phyloP scores from a whole-genome alignment of 2,113 vertebrate genomes.

The Osmerus eperlanus region DNA sequence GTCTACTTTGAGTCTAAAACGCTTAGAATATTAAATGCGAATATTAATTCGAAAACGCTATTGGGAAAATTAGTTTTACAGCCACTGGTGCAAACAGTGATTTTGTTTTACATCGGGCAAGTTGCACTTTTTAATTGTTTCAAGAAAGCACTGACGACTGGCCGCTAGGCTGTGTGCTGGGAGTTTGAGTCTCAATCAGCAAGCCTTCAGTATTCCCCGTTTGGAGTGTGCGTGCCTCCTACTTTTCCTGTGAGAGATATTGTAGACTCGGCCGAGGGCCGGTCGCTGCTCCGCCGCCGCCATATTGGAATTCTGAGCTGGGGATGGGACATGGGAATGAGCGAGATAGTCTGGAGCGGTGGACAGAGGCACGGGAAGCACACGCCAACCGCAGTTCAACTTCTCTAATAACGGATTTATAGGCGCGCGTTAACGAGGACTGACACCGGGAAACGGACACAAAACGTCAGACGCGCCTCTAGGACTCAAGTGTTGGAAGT shows the following conservation, averaged over 20 bases:
- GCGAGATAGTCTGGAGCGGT: not conserved
- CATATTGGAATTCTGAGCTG: slow-evolving; percentile 2
- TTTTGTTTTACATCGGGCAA: too few species aligned
- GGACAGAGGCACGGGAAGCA: not conserved
- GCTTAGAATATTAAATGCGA: too few species aligned
- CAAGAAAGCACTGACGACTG: too few species aligned
- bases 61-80: too few species aligned
- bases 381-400: not conserved
- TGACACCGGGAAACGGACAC: not conserved
- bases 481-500: too few species aligned
- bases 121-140: too few species aligned
- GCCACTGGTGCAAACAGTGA: too few species aligned
- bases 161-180: not conserved
- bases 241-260: slow-evolving; percentile 4
- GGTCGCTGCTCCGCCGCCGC: not conserved
- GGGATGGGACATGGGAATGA: not conserved
- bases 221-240: not conserved
- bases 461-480: not conserved
- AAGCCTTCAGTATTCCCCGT: too few species aligned
- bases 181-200: not conserved
- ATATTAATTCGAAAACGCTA: too few species aligned
- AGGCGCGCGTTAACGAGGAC: not conserved
- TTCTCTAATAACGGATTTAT: not conserved
- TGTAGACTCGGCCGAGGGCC: not conserved
- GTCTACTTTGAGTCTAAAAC: too few species aligned